Evolutionary conservation across 1,140 invertebrate genomes (phyloP), one percentile per base, ranked within the genome.

Genomic region (Diuraphis noxia): DNA sequence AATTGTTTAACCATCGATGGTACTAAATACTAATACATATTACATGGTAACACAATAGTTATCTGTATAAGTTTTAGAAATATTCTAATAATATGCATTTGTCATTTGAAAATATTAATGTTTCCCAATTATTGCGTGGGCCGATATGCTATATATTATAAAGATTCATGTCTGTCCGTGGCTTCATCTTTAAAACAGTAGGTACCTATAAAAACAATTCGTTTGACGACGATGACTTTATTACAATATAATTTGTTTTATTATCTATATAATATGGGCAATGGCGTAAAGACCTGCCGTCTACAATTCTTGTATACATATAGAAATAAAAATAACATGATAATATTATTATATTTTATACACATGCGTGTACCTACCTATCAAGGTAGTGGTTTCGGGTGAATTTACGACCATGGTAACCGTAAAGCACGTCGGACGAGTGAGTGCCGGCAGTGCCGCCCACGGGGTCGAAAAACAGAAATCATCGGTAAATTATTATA

Each of bases 401-500:
- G 56, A 88, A 89, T 89, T 89, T 77, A 89, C 56, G 88, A 88
- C 85, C 13, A 86, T n/a, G 21, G 85, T 72, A 72, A 72, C 30
- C 56, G 30, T n/a, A 86, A 52, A 43, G n/a, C 43, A 86, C 43
- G 86, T 88, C 10, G 38, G 36, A 34, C 40, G 52, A 52, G 34
- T 7, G 49, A 17, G n/a, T 36, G 46, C 43, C n/a, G n/a, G n/a
- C n/a, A n/a, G n/a, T n/a, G 25, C 86, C 46, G n/a, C 86, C 86
- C 86, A 88, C 34, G n/a, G 43, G 86, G 19, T 25, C 8, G 25
- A 77, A 41, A 72, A 88, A 41, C 34, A 40, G 30, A 89, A 89
- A 89, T 89, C 88, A 43, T 72, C 88, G 40, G 88, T 89, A 77
- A 89, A 77, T 89, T 89, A 72, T 72, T 72, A 63, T 63, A 63